Percentiles rank a stretch among this genome's conserved stretches.
These are phyloP conservation scores for Tiliacea citrago DNA, from an alignment of 2,888 invertebrate species.

Conservation along the genomic window DNA sequence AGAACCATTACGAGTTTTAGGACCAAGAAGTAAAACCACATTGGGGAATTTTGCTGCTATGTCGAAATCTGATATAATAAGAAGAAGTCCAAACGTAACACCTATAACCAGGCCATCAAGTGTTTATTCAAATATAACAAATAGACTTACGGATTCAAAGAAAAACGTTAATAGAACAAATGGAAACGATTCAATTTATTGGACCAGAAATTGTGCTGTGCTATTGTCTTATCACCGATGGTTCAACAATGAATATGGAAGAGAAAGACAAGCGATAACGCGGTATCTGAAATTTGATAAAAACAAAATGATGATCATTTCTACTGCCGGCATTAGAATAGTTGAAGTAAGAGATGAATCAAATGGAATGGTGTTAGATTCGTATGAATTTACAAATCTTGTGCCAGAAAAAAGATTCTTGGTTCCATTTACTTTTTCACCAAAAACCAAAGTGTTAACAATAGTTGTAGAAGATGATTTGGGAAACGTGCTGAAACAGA, in stretches of 20 bases:
- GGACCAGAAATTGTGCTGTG: slow-evolving; percentile 92
- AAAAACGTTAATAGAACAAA: slow-evolving; percentile 83
- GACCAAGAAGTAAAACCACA: slow-evolving; percentile 89
- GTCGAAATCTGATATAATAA: slow-evolving; percentile 85
- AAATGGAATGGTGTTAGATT: slow-evolving; percentile 91
- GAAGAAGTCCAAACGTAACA: slow-evolving; percentile 88
- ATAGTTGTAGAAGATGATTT: slow-evolving; percentile 93
- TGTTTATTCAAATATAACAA: slow-evolving; percentile 87
- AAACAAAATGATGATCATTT: slow-evolving; percentile 91
- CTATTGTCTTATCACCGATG: slow-evolving; percentile 92
- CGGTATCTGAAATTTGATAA: slow-evolving; percentile 89
- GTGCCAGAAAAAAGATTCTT: slow-evolving; percentile 91
- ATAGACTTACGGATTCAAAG: slow-evolving; percentile 86
- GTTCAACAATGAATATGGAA: slow-evolving; percentile 89
- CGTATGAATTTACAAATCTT: slow-evolving; percentile 91
- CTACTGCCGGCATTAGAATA: slow-evolving; percentile 92
- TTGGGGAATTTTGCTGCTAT: slow-evolving; percentile 89
- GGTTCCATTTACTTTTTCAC: slow-evolving; percentile 89
- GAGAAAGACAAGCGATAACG: slow-evolving; percentile 89
- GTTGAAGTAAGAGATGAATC: slow-evolving; percentile 92
- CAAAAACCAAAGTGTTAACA: slow-evolving; percentile 87
- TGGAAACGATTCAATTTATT: slow-evolving; percentile 90
- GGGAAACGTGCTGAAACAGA: slow-evolving; percentile 93
- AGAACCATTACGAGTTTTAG: slow-evolving; percentile 87
- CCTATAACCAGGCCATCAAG: slow-evolving; percentile 89